These are phyloP conservation scores for Scolopax mira DNA, from an alignment of 2,113 vertebrate genomes.

Conservation along the genomic window DNA sequence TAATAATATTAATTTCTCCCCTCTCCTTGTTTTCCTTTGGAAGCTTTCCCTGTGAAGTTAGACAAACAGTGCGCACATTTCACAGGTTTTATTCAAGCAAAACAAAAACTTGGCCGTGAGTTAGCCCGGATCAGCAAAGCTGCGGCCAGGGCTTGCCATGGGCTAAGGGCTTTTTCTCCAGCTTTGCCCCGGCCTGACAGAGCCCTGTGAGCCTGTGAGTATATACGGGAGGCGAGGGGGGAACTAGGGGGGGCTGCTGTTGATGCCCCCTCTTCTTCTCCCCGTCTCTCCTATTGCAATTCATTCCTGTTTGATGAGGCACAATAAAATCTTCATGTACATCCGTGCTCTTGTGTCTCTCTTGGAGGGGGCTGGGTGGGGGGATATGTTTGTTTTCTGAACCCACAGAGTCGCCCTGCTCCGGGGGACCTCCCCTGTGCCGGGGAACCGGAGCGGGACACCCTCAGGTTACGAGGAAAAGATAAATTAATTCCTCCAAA, in stretches of 20 bases:
- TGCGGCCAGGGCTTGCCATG: background rate
- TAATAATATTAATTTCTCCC: background rate
- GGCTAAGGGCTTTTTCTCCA: background rate
- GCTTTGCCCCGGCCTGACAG: background rate
- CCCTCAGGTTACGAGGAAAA: background rate
- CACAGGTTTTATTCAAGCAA: background rate
- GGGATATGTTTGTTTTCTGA: background rate
- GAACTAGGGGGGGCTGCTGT: background rate
- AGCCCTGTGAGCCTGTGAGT: background rate
- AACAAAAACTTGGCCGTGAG: background rate
- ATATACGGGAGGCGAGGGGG: background rate
- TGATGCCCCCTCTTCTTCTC: background rate
- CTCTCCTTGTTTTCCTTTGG: background rate
- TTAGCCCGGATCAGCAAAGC: background rate
- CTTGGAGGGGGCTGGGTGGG: background rate
- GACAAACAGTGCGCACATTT: background rate
- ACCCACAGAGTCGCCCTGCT: background rate
- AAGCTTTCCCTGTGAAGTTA: background rate
- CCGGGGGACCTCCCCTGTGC: background rate
- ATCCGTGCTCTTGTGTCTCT: background rate
- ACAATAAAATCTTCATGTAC: conserved; percentile 13
- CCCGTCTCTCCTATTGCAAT: background rate
- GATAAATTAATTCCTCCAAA: background rate
- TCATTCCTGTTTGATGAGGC: background rate
- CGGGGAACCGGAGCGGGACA: background rate